Evolutionary conservation across 2,888 invertebrate genomes (phyloP).

Genomic region (Erannis defoliaria): DNA sequence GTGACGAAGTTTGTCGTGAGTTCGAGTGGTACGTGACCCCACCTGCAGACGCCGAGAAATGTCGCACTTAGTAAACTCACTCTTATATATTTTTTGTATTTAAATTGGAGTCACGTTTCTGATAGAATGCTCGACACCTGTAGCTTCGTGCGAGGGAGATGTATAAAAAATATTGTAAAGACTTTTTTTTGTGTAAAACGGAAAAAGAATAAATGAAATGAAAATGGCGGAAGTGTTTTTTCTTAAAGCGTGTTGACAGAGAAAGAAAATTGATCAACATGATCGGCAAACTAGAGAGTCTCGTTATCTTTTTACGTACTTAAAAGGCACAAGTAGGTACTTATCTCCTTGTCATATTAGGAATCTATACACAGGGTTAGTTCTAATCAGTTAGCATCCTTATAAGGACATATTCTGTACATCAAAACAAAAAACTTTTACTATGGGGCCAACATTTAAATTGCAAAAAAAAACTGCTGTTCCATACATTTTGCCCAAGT

Average conservation of each 20-base stretch:
- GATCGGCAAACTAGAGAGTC: neutral
- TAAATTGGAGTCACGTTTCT: conserved; percentile 33
- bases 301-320: neutral
- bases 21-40: conserved; percentile 59
- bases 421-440: no score
- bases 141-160: conserved; percentile 28
- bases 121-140: conserved; percentile 32
- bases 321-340: no score
- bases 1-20: conserved; percentile 53
- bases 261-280: neutral
- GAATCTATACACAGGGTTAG: no score
- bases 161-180: conserved; percentile 24
- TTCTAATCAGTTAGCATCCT: no score
- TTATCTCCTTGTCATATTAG: no score
- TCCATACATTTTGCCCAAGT: no score
- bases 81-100: conserved; percentile 32
- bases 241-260: neutral
- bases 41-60: conserved; percentile 60
- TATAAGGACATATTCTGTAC: no score
- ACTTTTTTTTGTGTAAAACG: conserved; percentile 12
- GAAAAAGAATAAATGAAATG: neutral
- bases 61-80: conserved; percentile 47
- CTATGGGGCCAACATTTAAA: no score
- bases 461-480: no score
- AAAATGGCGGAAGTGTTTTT: conserved; percentile 13